phyloP scores from a whole-genome alignment of 2,113 vertebrate species.

The Pituophis catenifer region DNA sequence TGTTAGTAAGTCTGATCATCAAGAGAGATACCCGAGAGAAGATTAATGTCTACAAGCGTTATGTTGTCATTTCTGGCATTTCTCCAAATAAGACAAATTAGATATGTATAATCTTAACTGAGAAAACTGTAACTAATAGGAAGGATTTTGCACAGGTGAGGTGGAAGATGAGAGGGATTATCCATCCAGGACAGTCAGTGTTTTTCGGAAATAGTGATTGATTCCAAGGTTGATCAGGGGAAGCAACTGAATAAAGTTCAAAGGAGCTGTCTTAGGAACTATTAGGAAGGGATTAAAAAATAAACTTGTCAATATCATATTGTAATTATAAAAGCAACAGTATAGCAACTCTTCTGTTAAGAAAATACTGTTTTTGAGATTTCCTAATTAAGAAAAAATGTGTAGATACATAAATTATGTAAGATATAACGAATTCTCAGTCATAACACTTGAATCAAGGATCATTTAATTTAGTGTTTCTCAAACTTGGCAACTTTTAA shows the following conservation, averaged over 20 bases:
- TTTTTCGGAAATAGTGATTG: background rate
- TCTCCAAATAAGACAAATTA: background rate
- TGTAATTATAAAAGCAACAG: background rate
- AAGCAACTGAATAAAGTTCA: background rate
- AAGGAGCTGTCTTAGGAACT: background rate
- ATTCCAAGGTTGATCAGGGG: background rate
- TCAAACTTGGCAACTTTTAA: background rate
- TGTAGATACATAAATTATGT: background rate
- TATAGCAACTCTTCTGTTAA: background rate
- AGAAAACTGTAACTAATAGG: background rate
- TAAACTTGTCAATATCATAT: background rate
- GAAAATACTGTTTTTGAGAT: background rate
- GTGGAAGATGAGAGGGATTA: background rate
- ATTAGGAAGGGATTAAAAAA: background rate
- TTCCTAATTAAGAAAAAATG: background rate
- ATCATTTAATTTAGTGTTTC: background rate
- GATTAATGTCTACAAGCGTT: background rate
- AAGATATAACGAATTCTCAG: background rate
- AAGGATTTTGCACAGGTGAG: background rate
- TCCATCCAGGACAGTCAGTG: background rate
- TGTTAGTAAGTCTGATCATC: background rate
- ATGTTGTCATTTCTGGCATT: background rate
- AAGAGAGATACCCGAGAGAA: background rate
- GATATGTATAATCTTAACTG: background rate
- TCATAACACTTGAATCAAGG: background rate